Evolutionary conservation across 2,113 vertebrate genomes (phyloP).

Genomic region (Heterotilapia buettikoferi): DNA sequence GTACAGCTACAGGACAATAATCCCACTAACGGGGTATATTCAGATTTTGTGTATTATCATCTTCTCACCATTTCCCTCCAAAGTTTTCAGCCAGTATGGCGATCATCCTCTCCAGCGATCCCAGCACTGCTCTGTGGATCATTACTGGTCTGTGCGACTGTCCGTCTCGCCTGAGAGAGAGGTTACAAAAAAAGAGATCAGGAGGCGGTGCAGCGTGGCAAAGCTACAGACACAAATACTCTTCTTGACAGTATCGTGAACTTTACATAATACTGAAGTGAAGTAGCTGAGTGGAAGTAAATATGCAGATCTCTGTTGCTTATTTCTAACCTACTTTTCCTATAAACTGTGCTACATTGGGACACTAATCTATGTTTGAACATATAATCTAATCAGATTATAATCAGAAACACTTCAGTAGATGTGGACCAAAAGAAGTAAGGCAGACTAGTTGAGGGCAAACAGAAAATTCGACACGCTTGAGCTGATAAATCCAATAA

Average conservation of each 20-base stretch:
- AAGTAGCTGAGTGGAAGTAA: background rate
- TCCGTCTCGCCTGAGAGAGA: conserved; percentile 62
- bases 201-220: background rate
- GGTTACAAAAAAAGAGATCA: background rate
- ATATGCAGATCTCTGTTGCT: background rate
- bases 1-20: background rate
- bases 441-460: background rate
- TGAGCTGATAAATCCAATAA: background rate
- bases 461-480: background rate
- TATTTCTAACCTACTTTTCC: background rate
- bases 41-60: background rate
- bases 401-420: background rate
- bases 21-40: background rate
- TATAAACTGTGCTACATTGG: background rate
- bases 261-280: background rate
- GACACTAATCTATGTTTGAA: background rate
- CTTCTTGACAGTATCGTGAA: background rate
- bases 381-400: background rate
- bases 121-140: conserved; percentile 87
- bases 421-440: background rate
- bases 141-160: conserved; percentile 75
- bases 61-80: conserved; percentile 82
- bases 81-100: conserved; percentile 86
- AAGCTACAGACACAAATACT: background rate
- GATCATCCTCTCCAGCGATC: conserved; percentile 87